Base-by-base conservation (phyloP, 1,140 invertebrate genomes). In the Temnothorax longispinosus region DNA sequence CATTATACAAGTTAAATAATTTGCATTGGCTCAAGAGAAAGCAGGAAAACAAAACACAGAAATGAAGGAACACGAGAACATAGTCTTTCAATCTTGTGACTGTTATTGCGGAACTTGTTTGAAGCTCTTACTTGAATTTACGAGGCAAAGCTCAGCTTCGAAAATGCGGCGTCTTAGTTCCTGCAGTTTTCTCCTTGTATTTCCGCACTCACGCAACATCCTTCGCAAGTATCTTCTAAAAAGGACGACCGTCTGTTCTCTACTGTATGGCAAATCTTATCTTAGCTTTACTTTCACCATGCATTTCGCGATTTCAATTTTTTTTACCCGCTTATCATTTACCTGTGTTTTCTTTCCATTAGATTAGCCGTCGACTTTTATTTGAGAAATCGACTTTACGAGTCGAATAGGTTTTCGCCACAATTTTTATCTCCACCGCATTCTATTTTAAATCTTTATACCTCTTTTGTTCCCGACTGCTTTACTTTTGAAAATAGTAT, bases 71-170 rank as follows among this genome's bases (percentile, higher is more conserved):
- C 32, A 38, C 15, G 54, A 72, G 47, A 84, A 60, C 69, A 32
- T 15, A 18, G 13, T 21, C 38, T 81, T 71, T 71, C 64, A 84
- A 75, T 84, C 80, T 84, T 50, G 52, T 15, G 41, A 44, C 56
- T 32, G 41, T 56, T 72, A 75, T 75, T 47, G 69, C 13, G 41
- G 32, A 84, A 84, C 41, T 75, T 84, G 41, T 38, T 84, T 84
- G 69, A 84, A 75, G 69, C 69, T 84, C 18, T 75, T 60, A 82
- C 69, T 74, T 75, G 41, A 82, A 82, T 82, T 74, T 82, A 82
- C 54, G 80, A 74, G 67, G 54, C 41, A 82, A 82, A 82, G 67
- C 80, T 60, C 54, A 38, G 65, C 65, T 60, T 74, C 80, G 69
- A 60, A 74, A 82, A 82, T 47, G 67, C 67, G 13, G 21, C 54